Conservation (phyloP, 2,113 vertebrate genomes). For the Sporophila hypoxantha region DNA sequence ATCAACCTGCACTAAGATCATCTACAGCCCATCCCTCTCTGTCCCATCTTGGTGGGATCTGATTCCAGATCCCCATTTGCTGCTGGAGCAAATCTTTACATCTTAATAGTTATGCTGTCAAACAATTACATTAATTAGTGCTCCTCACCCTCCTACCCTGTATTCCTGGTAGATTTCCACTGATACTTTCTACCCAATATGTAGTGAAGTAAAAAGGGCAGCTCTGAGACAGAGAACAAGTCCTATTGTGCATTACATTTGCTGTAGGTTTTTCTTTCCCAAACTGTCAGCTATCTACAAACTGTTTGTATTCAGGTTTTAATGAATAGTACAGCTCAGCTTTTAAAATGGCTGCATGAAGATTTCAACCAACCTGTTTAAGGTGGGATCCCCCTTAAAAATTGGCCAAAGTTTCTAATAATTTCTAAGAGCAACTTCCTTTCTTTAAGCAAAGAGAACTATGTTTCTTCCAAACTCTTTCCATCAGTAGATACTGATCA, state of each 20-base stretch:
- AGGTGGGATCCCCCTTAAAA: background rate
- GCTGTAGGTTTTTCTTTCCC: background rate
- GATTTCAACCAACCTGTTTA: background rate
- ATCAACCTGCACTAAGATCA: background rate
- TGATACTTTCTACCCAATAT: background rate
- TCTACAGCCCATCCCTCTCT: background rate
- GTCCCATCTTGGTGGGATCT: background rate
- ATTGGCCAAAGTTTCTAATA: background rate
- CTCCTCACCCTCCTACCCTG: background rate
- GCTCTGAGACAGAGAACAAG: background rate
- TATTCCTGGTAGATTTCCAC: background rate
- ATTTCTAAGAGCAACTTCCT: background rate
- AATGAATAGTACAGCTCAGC: background rate
- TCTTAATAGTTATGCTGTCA: background rate
- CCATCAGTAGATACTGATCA: slow-evolving; percentile 21
- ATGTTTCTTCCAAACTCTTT: background rate
- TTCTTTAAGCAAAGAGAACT: background rate
- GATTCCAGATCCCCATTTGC: background rate
- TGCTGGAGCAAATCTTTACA: background rate
- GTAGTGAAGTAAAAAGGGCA: background rate
- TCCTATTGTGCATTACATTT: background rate
- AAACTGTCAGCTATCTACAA: background rate
- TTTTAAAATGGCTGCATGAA: background rate
- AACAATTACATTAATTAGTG: background rate
- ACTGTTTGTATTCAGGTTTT: background rate